These are phyloP conservation scores for Drosophila ochracea DNA, from an alignment of 2,888 invertebrate genomes.

Conservation along the genomic window DNA sequence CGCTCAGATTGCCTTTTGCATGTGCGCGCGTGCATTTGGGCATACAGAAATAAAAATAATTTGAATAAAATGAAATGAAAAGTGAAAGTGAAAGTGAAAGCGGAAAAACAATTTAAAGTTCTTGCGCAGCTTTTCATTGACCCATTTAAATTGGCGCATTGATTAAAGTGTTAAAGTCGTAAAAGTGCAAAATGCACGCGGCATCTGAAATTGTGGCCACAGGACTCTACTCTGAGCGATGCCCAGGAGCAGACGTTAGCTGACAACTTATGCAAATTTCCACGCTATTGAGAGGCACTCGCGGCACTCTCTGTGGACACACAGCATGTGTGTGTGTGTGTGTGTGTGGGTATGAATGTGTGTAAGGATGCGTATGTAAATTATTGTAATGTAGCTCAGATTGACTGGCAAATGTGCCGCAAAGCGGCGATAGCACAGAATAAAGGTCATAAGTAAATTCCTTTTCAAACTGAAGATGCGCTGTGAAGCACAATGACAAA, in stretches of 20 bases:
- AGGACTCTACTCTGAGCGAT: slow-evolving; percentile 29
- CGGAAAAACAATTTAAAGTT: slow-evolving; percentile 16
- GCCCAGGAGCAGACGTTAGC: slow-evolving; percentile 55
- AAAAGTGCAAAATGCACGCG: slow-evolving; percentile 48
- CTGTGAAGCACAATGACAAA: slow-evolving; percentile 46
- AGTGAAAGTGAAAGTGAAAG: slow-evolving; percentile 35
- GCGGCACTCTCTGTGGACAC: slow-evolving; percentile 28
- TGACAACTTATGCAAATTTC: slow-evolving; percentile 78
- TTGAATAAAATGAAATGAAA: slow-evolving; percentile 4
- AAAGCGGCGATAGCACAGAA: slow-evolving; percentile 62
- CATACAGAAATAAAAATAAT: not conserved
- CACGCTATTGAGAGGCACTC: slow-evolving; percentile 74
- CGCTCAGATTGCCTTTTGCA: slow-evolving; percentile 36
- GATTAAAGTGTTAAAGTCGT: slow-evolving; percentile 50
- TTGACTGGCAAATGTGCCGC: slow-evolving; percentile 39
- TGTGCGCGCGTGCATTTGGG: not conserved
- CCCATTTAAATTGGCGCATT: slow-evolving; percentile 42
- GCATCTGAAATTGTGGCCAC: slow-evolving; percentile 39
- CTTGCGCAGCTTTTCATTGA: not conserved
- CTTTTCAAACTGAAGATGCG: slow-evolving; percentile 56
- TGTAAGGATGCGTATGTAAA: slow-evolving; percentile 48
- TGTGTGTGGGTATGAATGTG: slow-evolving; percentile 14
- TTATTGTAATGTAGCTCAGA: slow-evolving; percentile 60
- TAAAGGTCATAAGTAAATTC: slow-evolving; percentile 75
- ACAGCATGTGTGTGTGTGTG: slow-evolving; percentile 8